Evolutionary conservation across 2,113 vertebrate genomes (phyloP).

Genomic region (Serilophus lunatus): DNA sequence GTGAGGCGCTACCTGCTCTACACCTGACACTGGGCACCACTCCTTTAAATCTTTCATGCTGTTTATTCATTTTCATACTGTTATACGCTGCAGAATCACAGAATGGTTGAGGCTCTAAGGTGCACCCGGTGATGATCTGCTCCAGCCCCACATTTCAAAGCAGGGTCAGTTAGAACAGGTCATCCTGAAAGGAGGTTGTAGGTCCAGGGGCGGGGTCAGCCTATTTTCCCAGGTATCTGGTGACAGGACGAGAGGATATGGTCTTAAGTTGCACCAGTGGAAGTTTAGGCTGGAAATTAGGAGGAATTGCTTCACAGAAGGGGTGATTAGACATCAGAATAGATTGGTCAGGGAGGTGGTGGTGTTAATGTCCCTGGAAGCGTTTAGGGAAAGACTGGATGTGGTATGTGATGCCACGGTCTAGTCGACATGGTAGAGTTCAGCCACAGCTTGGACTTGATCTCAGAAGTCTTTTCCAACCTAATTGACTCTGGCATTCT

Average conservation of each 20-base stretch:
- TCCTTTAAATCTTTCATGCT: not conserved
- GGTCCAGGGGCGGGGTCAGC: rapidly evolving
- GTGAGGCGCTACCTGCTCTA: not conserved
- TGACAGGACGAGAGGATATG: not conserved
- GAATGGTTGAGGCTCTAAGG: not conserved
- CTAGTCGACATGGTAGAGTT: not conserved
- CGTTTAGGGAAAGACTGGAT: not conserved
- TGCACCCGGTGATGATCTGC: not conserved
- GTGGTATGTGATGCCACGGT: not conserved
- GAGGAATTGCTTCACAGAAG: not conserved
- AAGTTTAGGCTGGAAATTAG: not conserved
- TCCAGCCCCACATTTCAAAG: not conserved
- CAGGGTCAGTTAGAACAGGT: not conserved
- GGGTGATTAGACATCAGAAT: not conserved
- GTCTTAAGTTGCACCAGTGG: not conserved
- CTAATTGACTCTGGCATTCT: not conserved
- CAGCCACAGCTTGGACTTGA: rapidly evolving
- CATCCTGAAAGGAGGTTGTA: rapidly evolving
- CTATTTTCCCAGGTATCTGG: not conserved
- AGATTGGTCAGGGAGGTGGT: not conserved
- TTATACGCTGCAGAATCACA: not conserved
- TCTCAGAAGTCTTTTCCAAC: not conserved
- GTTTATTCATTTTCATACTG: not conserved
- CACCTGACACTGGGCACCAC: rapidly evolving
- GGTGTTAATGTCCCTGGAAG: rapidly evolving